Evolutionary conservation across 2,797 vertebrate species (phyloP), one percentile per base, ranked within the genome.

Genomic region (Galagoides demidoff): DNA sequence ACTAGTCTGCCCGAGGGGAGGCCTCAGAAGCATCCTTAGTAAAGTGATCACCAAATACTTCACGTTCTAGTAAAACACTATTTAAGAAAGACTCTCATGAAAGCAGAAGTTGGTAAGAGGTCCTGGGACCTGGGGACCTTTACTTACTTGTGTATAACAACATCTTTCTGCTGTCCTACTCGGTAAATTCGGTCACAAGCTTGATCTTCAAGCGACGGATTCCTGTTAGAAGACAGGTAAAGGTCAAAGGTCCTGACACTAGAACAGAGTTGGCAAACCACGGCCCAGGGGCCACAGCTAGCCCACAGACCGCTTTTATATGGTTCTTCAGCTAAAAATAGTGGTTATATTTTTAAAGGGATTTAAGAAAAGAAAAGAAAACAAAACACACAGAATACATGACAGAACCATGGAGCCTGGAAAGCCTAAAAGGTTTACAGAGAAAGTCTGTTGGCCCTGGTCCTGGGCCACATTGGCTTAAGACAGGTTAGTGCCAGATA

Each of bases 111-210:
- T 64, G n/a, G 74, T 37, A 77, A 77, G 55, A 49, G n/a, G 31
- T 3, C 34, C 16, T 8, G 27, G n/a, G 77, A 22, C 29, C 76
- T 2, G 1, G 39, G 57, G 34, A 20, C 39, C 37, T 78, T 61
- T 45, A 29, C 97, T 98, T 85, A 99, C 99, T 98, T 99, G 98
- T 99, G 99, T 91, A 99, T 99, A 68, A 99, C 99, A 94, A 99
- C 99, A 25, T 99, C 98, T 91, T 98, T 99, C 64, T 55, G 82
- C 97, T 99, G 99, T 83, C 99, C 99, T 1, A 99, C 99, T 92
- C 99, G 98, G 97, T 99, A 99, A 98, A 99, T 99, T 2, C 99
- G 98, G 96, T 99, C 99, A 98, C 99, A 99, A 2, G 99, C 99
- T 98, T 99, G 99, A 96, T 99, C 99, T 97, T 99, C 99, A 0